A percentile compares a stretch with the other conserved stretches of the same genome.
Evolutionary conservation across 2,113 vertebrate species (phyloP).

Genomic region (Euleptes europaea): DNA sequence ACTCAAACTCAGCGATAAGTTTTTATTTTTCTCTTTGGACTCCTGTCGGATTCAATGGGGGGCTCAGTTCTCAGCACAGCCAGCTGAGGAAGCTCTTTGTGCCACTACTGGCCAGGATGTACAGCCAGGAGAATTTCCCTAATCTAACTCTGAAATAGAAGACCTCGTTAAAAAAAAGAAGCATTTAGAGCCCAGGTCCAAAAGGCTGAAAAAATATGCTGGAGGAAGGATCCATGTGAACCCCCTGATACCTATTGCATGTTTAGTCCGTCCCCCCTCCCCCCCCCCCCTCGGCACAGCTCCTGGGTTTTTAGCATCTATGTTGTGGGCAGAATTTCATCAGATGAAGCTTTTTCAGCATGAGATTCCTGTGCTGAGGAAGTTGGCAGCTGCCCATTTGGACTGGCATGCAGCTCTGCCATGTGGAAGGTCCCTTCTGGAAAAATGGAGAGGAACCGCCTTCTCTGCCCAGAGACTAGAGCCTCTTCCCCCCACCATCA

Average conservation of each 20-base stretch:
- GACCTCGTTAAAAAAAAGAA: not conserved
- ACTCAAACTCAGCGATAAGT: not conserved
- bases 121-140: not conserved
- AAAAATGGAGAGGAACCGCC: too few relatives aligned
- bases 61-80: not conserved
- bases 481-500: not conserved
- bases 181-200: not conserved
- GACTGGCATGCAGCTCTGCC: too few relatives aligned
- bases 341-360: not conserved
- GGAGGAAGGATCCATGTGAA: not conserved
- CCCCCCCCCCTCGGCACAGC: too few relatives aligned
- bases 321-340: not conserved
- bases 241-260: not conserved
- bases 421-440: too few relatives aligned
- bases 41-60: slow-evolving; percentile 4
- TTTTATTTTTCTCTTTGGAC: slow-evolving; percentile 28
- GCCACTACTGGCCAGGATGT: rapidly evolving
- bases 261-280: too few relatives aligned
- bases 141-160: not conserved
- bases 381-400: too few relatives aligned
- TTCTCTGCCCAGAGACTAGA: too few relatives aligned
- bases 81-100: not conserved
- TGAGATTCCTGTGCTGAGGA: not conserved
- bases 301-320: not conserved
- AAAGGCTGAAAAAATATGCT: not conserved